Evolutionary conservation across 2,797 vertebrate species (phyloP), one percentile per base, ranked within the genome.

Genomic region (Tapirus indicus): DNA sequence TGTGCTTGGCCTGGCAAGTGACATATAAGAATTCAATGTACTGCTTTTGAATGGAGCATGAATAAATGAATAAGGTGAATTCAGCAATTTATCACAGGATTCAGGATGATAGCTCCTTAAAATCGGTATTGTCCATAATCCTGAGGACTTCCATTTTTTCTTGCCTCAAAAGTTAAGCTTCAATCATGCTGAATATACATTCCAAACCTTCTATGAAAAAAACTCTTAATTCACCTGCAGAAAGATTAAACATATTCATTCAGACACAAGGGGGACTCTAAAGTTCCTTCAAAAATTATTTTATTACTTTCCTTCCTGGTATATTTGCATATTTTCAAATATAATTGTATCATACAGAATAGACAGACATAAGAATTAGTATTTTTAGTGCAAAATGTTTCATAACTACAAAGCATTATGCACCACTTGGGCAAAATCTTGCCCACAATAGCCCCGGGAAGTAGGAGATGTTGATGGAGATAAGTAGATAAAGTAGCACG

Each of bases 41-140:
- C 23, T 41, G 20, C 16, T 94, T 95, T 93, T 90, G 58, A 96
- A 91, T 88, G 41, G 16, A 86, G 16, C n/a, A 92, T 88, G n/a
- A 97, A 92, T 94, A 85, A 96, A 88, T 88, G 29, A 95, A 80
- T 68, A 94, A 88, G 21, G 32, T 91, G 3, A 96, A 60, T 88
- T 96, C 52, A 86, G 27, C 32, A 88, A 86, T 96, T 97, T 64
- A 88, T 94, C 7, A 75, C 8, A 92, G 13, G 49, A 68, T 75
- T 95, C 38, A 87, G 79, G 4, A 91, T 66, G 68, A 88, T n/a
- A 95, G 25, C 3, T 77, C 20, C 38, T 94, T 96, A 80, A 96
- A 94, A 78, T 91, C 9, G 86, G 52, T 74, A 74, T 64, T 82
- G 1, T 84, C 44, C 21, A 47, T 93, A 87, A 89, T 93, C 29